Base-by-base conservation (phyloP, 2,797 vertebrate species). In the Lates japonicus region DNA sequence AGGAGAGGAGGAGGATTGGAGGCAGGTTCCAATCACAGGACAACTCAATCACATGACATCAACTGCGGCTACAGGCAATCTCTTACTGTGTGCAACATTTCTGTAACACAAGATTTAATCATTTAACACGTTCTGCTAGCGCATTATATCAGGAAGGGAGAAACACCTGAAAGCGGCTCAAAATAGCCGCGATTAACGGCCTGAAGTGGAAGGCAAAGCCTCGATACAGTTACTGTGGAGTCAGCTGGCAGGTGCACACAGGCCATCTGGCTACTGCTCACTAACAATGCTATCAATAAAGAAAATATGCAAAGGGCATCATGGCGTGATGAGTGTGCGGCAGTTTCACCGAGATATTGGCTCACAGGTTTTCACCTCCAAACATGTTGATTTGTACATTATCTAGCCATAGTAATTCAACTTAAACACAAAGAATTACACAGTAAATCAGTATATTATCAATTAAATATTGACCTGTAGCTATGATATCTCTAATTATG, bases 41-140 rank as follows among this genome's bases (percentile, higher is more conserved):
- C 87, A 52, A 84, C 86, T 91, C 89, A 91, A 85, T 94, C 91
- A 88, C 86, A 90, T 73, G 75, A 82, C 78, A 70, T 80, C 74
- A 37, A 80, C 84, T 84, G n/a, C 73, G 37, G 80, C 72, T 77
- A 60, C 48, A 70, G 71, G 60, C 90, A 87, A 78, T 85, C 81
- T 82, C 70, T 69, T 70, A 84, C 78, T 84, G 76, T 20, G 60
- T 54, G 66, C 81, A 76, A 70, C 76, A 66, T 84, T 81, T 83
- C 79, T 82, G 75, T 65, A 62, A 70, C 75, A 70, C 75, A 37
- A 85, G 74, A 89, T 93, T 88, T 72, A 90, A 90, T 89, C 76
- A 83, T 78, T 69, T 49, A 8, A 20, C 76, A 57, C 74, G 44
- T 78, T 74, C 75, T 58, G 62, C 75, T 85, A 75, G 92, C 19